Evolutionary conservation across 2,888 invertebrate species (phyloP).

Genomic region (Caenorhabditis sulstoni): DNA sequence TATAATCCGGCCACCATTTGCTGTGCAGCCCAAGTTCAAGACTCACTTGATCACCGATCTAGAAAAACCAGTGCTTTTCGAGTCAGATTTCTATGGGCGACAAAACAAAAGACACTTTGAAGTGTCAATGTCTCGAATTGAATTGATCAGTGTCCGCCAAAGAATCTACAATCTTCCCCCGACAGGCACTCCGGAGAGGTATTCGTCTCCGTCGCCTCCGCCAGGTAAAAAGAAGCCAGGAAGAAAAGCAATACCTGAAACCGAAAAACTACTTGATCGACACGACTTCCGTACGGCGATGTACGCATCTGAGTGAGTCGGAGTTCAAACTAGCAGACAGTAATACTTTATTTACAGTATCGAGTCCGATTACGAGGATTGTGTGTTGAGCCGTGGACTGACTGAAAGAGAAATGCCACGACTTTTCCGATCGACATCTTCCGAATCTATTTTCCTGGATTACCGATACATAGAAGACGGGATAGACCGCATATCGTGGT

Average conservation of each 20-base stretch:
- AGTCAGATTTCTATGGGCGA: not conserved
- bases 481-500: not conserved
- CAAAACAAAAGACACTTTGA: too few relatives aligned
- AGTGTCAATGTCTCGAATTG: too few relatives aligned
- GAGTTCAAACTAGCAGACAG: not conserved
- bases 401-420: slow-evolving; percentile 8
- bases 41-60: not conserved
- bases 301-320: slow-evolving; percentile 24
- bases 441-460: slow-evolving; percentile 8
- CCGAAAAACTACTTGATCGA: not conserved
- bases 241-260: not conserved
- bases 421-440: slow-evolving; percentile 1
- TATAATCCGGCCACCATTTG: too few relatives aligned
- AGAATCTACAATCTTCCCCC: not conserved
- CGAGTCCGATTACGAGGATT: slow-evolving; percentile 22
- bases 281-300: not conserved
- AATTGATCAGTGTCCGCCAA: too few relatives aligned
- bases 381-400: not conserved
- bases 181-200: not conserved
- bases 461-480: not conserved
- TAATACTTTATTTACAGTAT: slow-evolving; percentile 11
- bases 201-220: not conserved
- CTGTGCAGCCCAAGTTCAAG: not conserved
- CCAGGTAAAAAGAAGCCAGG: slow-evolving; percentile 19
- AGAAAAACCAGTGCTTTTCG: not conserved